Percentiles rank a stretch among this genome's conserved stretches.
These are phyloP conservation scores for Theocolax elegans DNA, from an alignment of 1,140 invertebrate genomes.

Conservation along the genomic window DNA sequence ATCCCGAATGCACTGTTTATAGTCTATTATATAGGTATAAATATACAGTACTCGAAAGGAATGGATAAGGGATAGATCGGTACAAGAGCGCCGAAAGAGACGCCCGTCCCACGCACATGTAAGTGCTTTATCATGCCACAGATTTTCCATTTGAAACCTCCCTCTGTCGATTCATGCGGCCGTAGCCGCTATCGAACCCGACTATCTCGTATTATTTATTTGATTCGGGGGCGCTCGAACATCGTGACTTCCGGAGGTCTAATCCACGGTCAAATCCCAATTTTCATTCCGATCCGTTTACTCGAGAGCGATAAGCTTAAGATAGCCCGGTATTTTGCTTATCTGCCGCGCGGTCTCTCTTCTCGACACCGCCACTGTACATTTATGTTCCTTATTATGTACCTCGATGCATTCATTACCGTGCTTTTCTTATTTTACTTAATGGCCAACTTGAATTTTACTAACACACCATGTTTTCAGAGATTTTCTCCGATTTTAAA, in stretches of 20 bases:
- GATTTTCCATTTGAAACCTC: background rate
- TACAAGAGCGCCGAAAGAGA: background rate
- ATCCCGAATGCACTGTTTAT: background rate
- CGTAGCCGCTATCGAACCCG: background rate
- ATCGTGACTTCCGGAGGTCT: background rate
- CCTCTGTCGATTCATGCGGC: background rate
- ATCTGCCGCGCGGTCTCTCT: background rate
- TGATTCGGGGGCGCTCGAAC: background rate
- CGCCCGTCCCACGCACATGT: background rate
- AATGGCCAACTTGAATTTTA: no score
- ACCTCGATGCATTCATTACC: background rate
- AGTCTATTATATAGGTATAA: no score
- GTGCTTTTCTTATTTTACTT: no score
- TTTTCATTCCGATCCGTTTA: conserved; percentile 12
- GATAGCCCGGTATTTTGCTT: background rate
- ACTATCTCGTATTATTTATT: conserved; percentile 7
- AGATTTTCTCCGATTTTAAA: no score
- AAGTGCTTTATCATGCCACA: background rate
- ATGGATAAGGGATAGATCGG: background rate
- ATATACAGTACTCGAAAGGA: background rate
- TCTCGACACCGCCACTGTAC: no score
- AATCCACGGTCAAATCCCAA: background rate
- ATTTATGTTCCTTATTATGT: background rate
- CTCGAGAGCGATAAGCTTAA: background rate
- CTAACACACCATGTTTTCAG: no score